Conservation (phyloP, 2,797 vertebrate genomes). For the Galago senegalensis region DNA sequence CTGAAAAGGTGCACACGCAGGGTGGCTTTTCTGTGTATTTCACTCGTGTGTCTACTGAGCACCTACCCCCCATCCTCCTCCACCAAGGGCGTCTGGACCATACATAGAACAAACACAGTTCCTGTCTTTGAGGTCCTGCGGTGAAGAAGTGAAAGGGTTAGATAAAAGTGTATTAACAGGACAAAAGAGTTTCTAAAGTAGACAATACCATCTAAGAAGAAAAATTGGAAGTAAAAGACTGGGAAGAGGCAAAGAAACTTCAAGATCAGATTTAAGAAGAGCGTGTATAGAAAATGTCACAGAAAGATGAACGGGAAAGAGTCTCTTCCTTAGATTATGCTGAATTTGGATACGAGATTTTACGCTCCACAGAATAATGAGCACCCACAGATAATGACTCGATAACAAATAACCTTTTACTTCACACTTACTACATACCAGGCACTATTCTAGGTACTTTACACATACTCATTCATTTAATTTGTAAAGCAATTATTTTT, state of each 20-base stretch:
- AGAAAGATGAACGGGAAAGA: not conserved
- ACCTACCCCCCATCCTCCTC: not conserved
- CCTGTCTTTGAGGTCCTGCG: not conserved
- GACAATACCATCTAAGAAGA: conserved; percentile 5
- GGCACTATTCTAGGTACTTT: not conserved
- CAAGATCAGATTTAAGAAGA: conserved; percentile 34
- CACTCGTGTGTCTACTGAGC: not conserved
- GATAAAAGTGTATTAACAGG: not conserved
- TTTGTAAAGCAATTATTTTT: not conserved
- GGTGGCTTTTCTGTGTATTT: conserved; percentile 25
- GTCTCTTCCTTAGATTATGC: not conserved
- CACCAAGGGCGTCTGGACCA: not conserved
- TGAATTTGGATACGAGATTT: conserved; percentile 41
- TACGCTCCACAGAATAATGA: conserved; percentile 11
- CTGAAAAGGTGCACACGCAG: not conserved
- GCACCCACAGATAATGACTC: not conserved
- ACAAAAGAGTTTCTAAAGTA: conserved; percentile 47
- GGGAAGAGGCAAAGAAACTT: conserved; percentile 59
- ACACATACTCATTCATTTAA: not conserved
- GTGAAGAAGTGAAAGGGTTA: conserved; percentile 44
- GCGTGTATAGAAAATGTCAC: not conserved
- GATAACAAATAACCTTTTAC: not conserved
- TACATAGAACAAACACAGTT: conserved; percentile 11
- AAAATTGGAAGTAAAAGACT: conserved; percentile 62
- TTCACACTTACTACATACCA: not conserved